These are phyloP conservation scores for Cactoblastis cactorum DNA, from an alignment of 2,888 invertebrate species.

Conservation along the genomic window DNA sequence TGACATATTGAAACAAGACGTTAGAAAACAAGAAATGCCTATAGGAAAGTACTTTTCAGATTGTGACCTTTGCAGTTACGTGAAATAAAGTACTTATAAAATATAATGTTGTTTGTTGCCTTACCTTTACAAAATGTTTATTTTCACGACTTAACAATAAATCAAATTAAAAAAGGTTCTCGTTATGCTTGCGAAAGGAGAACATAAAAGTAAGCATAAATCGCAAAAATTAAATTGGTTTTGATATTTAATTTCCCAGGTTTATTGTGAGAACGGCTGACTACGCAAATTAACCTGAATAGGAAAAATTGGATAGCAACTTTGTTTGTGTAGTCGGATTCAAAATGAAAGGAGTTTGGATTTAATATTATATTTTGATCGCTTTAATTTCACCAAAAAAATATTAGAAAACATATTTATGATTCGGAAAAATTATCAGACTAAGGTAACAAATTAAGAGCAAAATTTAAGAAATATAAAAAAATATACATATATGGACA, in stretches of 20 bases:
- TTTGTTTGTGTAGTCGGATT: not conserved
- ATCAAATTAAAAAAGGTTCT: constrained; percentile 1
- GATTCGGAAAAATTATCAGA: too few relatives aligned
- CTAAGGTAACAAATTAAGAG: too few relatives aligned
- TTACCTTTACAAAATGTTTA: not conserved
- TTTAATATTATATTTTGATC: not conserved
- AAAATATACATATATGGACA: too few relatives aligned
- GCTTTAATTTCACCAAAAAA: too few relatives aligned
- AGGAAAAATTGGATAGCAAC: not conserved
- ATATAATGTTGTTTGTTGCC: not conserved
- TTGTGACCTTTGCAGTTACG: too few relatives aligned
- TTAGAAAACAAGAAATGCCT: too few relatives aligned
- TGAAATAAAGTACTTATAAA: not conserved
- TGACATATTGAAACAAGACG: too few relatives aligned
- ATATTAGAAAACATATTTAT: too few relatives aligned
- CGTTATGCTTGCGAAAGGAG: not conserved
- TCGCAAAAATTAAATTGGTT: constrained; percentile 11
- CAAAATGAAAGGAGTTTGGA: not conserved
- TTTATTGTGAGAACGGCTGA: constrained; percentile 11
- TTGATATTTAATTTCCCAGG: constrained; percentile 11
- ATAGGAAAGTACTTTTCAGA: too few relatives aligned
- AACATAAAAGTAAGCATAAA: constrained; percentile 7
- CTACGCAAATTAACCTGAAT: constrained; percentile 1
- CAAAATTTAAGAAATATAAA: too few relatives aligned
- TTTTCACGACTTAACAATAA: constrained; percentile 1